Evolutionary conservation across 2,888 invertebrate species (phyloP).

Genomic region (Gisinianus flammeolus): DNA sequence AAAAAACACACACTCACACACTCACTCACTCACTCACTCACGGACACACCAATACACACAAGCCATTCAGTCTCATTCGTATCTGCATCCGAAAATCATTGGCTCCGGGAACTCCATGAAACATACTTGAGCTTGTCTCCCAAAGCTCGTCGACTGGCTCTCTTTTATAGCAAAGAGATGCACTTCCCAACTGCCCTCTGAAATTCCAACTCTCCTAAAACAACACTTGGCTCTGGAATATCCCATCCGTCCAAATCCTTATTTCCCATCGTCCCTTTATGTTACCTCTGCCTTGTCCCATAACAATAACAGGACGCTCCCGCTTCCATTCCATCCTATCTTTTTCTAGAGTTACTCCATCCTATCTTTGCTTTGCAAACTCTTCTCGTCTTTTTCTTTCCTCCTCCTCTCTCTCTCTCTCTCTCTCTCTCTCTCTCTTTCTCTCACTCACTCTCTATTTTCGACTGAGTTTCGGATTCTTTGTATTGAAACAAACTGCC

Average conservation of each 20-base stretch:
- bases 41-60: neutral
- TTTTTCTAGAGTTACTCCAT: neutral
- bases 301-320: constrained; percentile 29
- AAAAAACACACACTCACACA: neutral
- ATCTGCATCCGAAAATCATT: constrained; percentile 34
- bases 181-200: constrained; percentile 31
- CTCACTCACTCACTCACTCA: neutral
- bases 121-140: constrained; percentile 2
- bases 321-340: neutral
- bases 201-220: constrained; percentile 27
- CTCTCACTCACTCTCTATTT: neutral
- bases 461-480: neutral
- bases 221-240: constrained; percentile 34
- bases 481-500: neutral
- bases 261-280: constrained; percentile 36
- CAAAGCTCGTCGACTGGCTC: neutral
- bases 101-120: constrained; percentile 25
- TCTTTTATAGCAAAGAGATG: constrained; percentile 12
- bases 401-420: neutral
- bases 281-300: constrained; percentile 35
- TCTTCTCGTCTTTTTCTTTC: neutral
- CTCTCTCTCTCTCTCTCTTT: neutral
- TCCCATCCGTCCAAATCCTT: constrained; percentile 30
- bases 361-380: neutral
- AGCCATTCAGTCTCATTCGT: constrained; percentile 17